Conservation (phyloP, 2,113 vertebrate species). For the Nansenia antarctica region DNA sequence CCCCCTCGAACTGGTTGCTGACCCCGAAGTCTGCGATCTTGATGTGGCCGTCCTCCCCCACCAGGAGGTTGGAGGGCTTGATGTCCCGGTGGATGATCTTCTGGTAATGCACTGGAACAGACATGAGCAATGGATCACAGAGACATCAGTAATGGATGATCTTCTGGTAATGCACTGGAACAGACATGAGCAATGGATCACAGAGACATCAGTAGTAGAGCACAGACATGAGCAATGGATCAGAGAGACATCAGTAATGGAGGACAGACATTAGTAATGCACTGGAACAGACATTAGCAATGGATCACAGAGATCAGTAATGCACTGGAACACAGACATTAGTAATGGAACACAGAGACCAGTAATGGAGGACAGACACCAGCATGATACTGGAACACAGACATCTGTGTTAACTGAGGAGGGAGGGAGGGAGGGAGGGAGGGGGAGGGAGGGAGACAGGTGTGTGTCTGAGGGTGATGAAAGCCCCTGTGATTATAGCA, state of each 20-base stretch:
- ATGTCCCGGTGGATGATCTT: slow-evolving; percentile 97
- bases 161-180: slow-evolving; percentile 95
- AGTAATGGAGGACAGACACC: slow-evolving; percentile 68
- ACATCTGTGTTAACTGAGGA: too few species aligned
- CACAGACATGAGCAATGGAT: not conserved
- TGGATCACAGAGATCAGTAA: slow-evolving; percentile 79
- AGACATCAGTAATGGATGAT: slow-evolving; percentile 83
- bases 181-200: not conserved
- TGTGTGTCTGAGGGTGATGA: not conserved
- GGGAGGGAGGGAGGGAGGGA: too few species aligned
- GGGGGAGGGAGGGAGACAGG: too few species aligned
- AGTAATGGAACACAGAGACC: not conserved
- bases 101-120: slow-evolving; percentile 91
- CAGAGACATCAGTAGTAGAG: slow-evolving; percentile 70
- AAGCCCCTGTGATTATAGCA: slow-evolving; percentile 2
- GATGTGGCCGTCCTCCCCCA: slow-evolving; percentile 92
- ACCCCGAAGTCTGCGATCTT: slow-evolving; percentile 98
- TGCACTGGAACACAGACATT: slow-evolving; percentile 80
- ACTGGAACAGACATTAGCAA: slow-evolving; percentile 67
- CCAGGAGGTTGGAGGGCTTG: slow-evolving; percentile 95
- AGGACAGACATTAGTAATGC: too few species aligned
- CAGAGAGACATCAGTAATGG: too few species aligned
- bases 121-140: not conserved
- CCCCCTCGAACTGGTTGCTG: slow-evolving; percentile 96
- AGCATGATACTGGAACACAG: too few species aligned